These are phyloP conservation scores for Centruroides sculpturatus DNA, from an alignment of 1,140 invertebrate species.

Conservation along the genomic window DNA sequence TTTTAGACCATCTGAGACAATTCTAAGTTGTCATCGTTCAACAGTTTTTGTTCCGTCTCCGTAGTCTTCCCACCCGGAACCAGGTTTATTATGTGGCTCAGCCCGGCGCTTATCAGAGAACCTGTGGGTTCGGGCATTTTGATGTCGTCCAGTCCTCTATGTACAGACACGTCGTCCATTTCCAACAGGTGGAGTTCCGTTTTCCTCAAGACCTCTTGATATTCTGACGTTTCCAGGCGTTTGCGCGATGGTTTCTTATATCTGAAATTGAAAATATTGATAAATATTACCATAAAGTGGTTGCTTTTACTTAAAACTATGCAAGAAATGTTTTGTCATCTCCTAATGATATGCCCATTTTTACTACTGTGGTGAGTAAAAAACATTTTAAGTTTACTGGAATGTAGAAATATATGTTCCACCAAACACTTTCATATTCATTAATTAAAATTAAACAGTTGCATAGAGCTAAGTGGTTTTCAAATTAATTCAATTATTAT, in stretches of 20 bases:
- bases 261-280: slow-evolving; percentile 20
- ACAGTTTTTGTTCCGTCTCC: not conserved
- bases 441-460: too few species aligned
- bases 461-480: too few species aligned
- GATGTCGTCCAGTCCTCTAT: slow-evolving; percentile 51
- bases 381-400: too few species aligned
- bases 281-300: too few species aligned
- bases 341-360: too few species aligned
- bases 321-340: too few species aligned
- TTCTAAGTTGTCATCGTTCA: slow-evolving; percentile 5
- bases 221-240: slow-evolving; percentile 47
- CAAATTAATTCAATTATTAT: too few species aligned
- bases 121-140: slow-evolving; percentile 16
- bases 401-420: too few species aligned
- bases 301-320: too few species aligned
- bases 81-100: slow-evolving; percentile 13
- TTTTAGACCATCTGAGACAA: not conserved
- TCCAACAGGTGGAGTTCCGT: slow-evolving; percentile 19
- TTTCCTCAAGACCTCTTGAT: slow-evolving; percentile 24
- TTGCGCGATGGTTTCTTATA: slow-evolving; percentile 49
- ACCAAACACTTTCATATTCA: too few species aligned
- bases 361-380: too few species aligned
- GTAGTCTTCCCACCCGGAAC: not conserved
- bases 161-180: slow-evolving; percentile 47
- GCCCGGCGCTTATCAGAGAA: slow-evolving; percentile 13